Evolutionary conservation across 2,113 vertebrate genomes (phyloP).

Genomic region (Sinocyclocheilus grahami): DNA sequence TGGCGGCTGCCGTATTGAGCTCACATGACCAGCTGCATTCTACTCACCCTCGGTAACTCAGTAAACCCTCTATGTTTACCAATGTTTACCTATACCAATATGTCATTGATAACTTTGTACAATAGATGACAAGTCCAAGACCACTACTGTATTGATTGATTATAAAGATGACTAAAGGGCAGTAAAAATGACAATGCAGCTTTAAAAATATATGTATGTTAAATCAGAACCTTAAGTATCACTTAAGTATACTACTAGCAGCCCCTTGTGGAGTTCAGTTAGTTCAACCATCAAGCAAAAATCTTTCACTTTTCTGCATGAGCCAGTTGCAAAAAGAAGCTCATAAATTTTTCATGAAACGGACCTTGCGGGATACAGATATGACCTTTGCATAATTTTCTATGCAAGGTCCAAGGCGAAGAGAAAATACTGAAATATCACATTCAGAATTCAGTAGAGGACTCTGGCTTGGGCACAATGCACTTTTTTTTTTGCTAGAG

Average conservation of each 20-base stretch:
- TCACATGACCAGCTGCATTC: neutral
- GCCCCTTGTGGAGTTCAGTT: neutral
- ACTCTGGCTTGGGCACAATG: too few relatives aligned
- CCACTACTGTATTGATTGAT: too few relatives aligned
- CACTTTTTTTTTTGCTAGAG: neutral
- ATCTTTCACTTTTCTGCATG: neutral
- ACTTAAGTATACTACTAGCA: neutral
- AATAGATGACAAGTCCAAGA: neutral
- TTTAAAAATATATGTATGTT: neutral
- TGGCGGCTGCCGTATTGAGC: neutral
- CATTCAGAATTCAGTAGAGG: neutral
- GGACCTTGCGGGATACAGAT: conserved; percentile 31
- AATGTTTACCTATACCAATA: too few relatives aligned
- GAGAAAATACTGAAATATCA: neutral
- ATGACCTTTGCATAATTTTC: conserved; percentile 47
- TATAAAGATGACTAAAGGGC: neutral
- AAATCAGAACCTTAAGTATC: neutral
- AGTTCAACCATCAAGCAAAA: neutral
- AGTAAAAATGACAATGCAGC: neutral
- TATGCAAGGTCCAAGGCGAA: neutral
- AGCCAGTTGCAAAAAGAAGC: conserved; percentile 30
- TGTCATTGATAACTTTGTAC: neutral
- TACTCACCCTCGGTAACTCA: neutral
- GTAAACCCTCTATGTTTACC: neutral
- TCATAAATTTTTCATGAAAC: conserved; percentile 52